These are phyloP conservation scores for Oligia latruncula DNA, from an alignment of 2,888 invertebrate species.

Conservation along the genomic window DNA sequence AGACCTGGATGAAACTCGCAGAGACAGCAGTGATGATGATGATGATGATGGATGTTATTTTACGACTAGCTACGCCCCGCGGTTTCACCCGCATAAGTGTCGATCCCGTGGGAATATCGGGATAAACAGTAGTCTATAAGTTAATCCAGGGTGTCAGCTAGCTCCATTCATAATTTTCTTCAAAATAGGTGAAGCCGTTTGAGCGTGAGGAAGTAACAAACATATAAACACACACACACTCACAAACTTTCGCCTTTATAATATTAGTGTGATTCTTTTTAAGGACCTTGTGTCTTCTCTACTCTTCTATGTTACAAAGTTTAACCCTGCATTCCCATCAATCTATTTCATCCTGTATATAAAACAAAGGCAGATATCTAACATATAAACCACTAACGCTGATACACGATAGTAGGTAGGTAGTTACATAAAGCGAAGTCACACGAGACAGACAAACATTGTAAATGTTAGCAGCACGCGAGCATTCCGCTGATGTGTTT, in stretches of 20 bases:
- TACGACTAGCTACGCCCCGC: too few species aligned
- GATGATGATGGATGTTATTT: too few species aligned
- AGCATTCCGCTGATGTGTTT: constrained; percentile 54
- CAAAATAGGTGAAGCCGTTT: too few species aligned
- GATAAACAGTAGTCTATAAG: too few species aligned
- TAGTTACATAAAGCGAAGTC: constrained; percentile 31
- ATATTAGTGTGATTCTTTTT: neutral
- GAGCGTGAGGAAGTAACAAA: too few species aligned
- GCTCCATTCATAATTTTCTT: too few species aligned
- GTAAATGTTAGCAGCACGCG: constrained; percentile 54
- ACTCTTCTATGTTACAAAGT: too few species aligned
- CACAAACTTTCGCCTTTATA: too few species aligned
- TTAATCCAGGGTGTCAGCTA: too few species aligned
- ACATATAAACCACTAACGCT: neutral
- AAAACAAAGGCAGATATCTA: constrained; percentile 3
- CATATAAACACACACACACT: too few species aligned
- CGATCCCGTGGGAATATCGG: too few species aligned
- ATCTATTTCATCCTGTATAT: constrained; percentile 10
- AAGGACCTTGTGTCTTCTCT: neutral
- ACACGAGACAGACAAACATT: constrained; percentile 54
- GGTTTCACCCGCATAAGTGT: too few species aligned
- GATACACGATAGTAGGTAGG: constrained; percentile 20
- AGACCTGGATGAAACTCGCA: neutral
- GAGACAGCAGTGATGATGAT: neutral
- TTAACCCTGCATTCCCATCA: neutral